Percentiles rank a stretch among this genome's conserved stretches.
Evolutionary conservation across 2,888 invertebrate species (phyloP).

Genomic region (Bruchidius siliquastri): DNA sequence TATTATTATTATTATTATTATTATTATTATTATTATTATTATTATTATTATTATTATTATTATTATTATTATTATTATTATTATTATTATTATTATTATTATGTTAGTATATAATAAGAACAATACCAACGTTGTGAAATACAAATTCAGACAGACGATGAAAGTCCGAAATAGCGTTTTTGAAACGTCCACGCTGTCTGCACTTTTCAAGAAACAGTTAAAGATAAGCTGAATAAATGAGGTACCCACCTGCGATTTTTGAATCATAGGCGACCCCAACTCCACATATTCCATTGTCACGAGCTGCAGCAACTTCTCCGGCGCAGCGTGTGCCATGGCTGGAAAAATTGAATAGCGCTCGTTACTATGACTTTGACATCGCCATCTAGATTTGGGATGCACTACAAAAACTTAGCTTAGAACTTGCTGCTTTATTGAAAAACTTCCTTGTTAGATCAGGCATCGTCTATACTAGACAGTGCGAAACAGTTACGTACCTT

Average conservation of each 20-base stretch:
- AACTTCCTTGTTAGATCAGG: neutral
- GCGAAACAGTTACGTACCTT: too few species aligned
- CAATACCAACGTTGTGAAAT: too few species aligned
- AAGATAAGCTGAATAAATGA: neutral
- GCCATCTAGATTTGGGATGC: neutral
- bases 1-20: too few species aligned
- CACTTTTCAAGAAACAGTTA: too few species aligned
- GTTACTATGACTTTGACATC: neutral
- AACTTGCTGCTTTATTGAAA: neutral
- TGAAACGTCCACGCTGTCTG: too few species aligned
- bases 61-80: too few species aligned
- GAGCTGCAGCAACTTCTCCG: constrained; percentile 97
- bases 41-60: too few species aligned
- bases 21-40: too few species aligned
- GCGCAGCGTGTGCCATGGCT: constrained; percentile 98
- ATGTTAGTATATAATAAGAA: too few species aligned
- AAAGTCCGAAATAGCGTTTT: too few species aligned
- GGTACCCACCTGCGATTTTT: constrained; percentile 81
- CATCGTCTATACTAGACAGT: neutral
- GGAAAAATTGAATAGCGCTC: constrained; percentile 27
- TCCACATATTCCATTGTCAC: constrained; percentile 97
- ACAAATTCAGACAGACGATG: too few species aligned
- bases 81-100: too few species aligned
- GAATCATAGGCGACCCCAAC: constrained; percentile 99
- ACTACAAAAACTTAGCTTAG: neutral